Percentiles rank a stretch among this genome's conserved stretches.
Conservation (phyloP, 2,113 vertebrate genomes). For the Casuarius casuarius region DNA sequence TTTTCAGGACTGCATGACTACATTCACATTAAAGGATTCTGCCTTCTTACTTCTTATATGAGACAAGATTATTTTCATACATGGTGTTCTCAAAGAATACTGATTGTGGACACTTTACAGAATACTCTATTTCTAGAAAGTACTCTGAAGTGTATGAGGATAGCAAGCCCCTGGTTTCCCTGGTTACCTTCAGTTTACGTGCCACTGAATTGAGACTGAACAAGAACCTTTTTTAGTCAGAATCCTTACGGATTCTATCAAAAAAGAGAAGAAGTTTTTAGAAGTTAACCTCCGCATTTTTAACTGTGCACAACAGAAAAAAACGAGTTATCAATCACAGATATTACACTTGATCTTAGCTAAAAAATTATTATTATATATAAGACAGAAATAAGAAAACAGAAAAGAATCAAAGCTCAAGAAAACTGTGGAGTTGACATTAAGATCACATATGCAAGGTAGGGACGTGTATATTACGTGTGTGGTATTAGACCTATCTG, state of each 20-base stretch:
- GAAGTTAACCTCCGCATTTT: background rate
- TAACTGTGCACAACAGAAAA: background rate
- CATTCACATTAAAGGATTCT: background rate
- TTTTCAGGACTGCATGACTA: background rate
- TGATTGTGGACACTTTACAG: constrained; percentile 18
- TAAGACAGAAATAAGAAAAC: background rate
- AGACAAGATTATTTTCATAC: background rate
- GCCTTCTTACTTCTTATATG: background rate
- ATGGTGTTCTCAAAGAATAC: background rate
- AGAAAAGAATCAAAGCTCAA: background rate
- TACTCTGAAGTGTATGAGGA: background rate
- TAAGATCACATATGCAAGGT: background rate
- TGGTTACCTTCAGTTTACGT: constrained; percentile 64
- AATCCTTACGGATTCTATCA: background rate
- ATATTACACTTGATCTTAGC: no score
- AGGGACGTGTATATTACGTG: background rate
- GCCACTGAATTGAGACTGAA: constrained; percentile 38
- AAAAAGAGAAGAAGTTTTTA: background rate
- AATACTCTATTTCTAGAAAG: constrained; percentile 52
- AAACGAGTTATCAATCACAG: background rate
- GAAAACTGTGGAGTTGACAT: background rate
- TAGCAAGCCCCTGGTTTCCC: constrained; percentile 44
- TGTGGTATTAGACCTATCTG: background rate
- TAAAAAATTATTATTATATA: no score
- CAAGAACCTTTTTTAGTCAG: background rate